Base-by-base conservation (phyloP, 2,797 vertebrate genomes). In the Anas flavirostris region DNA sequence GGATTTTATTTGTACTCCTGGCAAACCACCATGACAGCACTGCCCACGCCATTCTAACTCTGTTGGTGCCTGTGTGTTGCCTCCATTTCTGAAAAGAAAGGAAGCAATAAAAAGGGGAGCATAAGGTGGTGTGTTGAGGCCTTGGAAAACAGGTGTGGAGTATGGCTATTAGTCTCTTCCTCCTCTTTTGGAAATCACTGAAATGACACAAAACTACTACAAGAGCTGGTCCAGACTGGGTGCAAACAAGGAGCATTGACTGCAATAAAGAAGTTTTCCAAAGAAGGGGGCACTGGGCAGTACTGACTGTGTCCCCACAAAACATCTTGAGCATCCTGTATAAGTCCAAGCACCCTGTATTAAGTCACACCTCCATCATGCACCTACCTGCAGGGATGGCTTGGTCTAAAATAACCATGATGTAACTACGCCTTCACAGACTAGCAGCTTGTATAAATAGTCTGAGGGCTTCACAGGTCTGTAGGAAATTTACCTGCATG, bases 1-100 rank as follows among this genome's bases (percentile, higher is more conserved):
- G 4, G n/a, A 72, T 91, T 85, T 81, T 44, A 37, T 46, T 37
- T 44, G 2, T 3, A 1, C 18, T 44, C 5, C 37, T 50, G 28
- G 33, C 33, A 55, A 75, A 37, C 0, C 0, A 56, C 59, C 11
- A 8, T 1, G 16, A 25, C 48, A 75, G 12, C 9, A 33, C 16
- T 68, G 12, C 16, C 7, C 37, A 16, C 0, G 15, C 7, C 78
- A n/a, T 44, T 74, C 62, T 58, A 55, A 23, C 53, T 59, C 53
- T 52, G 29, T 35, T 41, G 59, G 16, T 13, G 44, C 29, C 37
- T 79, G 35, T 0, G 0, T 1, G 10, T 29, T 67, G 18, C 35
- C 41, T 59, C 10, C 87, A 68, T 67, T 31, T 55, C 25, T 74
- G 46, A 58, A 63, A 88, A 69, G 63, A 69, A 70, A 14, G 13